These are phyloP conservation scores for Lacerta agilis DNA, from an alignment of 2,797 vertebrate genomes.

Conservation along the genomic window DNA sequence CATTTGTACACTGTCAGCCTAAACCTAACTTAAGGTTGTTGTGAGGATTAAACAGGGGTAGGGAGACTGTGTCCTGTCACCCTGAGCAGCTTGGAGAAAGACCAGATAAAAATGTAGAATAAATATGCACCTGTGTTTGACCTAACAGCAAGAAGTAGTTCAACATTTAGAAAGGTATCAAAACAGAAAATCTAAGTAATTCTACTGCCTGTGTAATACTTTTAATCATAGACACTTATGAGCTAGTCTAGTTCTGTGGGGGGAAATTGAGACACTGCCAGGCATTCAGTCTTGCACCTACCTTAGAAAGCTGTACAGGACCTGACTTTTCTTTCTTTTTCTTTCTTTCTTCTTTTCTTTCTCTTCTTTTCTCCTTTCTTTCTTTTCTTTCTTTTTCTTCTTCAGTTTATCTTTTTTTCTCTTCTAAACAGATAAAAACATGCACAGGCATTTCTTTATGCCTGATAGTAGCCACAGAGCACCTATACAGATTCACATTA, in stretches of 20 bases:
- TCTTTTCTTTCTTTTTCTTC: conserved; percentile 88
- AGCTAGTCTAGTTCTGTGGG: not conserved
- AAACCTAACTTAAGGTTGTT: not conserved
- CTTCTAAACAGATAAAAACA: conserved; percentile 55
- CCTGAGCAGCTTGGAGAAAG: not conserved
- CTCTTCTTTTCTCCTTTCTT: no score
- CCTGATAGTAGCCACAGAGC: not conserved
- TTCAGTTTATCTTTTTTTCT: conserved; percentile 87
- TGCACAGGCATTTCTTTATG: not conserved
- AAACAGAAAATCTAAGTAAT: not conserved
- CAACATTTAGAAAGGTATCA: not conserved
- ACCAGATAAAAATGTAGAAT: not conserved
- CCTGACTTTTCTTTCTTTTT: conserved; percentile 80
- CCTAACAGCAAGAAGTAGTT: not conserved
- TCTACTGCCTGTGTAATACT: not conserved
- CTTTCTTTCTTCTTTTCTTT: conserved; percentile 86
- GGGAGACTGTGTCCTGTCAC: not conserved
- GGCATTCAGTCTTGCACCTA: conserved; percentile 52
- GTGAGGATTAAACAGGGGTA: not conserved
- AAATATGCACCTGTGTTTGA: not conserved
- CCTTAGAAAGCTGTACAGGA: conserved; percentile 92
- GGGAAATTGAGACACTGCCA: not conserved
- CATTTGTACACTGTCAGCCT: not conserved
- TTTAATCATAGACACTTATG: not conserved
- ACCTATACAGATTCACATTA: not conserved